These are phyloP conservation scores for Ameiurus melas DNA, from an alignment of 2,113 vertebrate species.

Conservation along the genomic window DNA sequence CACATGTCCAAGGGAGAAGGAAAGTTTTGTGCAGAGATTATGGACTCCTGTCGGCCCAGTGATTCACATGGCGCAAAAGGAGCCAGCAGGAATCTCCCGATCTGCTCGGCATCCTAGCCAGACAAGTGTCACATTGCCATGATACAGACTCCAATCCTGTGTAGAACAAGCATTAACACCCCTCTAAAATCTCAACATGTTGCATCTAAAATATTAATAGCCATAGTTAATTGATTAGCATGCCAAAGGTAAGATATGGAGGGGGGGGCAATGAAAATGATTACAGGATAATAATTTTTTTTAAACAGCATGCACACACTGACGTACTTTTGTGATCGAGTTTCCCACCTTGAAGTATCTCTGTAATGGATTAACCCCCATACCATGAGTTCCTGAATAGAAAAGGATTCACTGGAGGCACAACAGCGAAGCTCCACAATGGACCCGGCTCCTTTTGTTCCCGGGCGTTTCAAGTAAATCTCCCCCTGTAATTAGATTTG, in stretches of 20 bases:
- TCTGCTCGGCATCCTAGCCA: constrained; percentile 66
- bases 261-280: constrained; percentile 7
- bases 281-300: constrained; percentile 48
- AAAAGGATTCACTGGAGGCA: constrained; percentile 67
- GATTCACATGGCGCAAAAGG: constrained; percentile 75
- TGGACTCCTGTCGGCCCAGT: constrained; percentile 72
- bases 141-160: constrained; percentile 49
- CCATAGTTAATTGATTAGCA: constrained; percentile 49
- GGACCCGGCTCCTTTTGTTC: constrained; percentile 66
- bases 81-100: constrained; percentile 75
- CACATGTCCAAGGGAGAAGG: constrained; percentile 65
- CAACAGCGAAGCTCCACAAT: constrained; percentile 64
- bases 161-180: constrained; percentile 65
- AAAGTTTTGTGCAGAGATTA: constrained; percentile 71
- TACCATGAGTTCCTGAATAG: constrained; percentile 63
- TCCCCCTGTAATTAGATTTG: constrained; percentile 76
- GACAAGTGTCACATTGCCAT: constrained; percentile 53
- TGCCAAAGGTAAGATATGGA: constrained; percentile 50
- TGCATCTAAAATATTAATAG: constrained; percentile 41
- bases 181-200: constrained; percentile 37
- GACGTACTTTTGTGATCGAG: constrained; percentile 50
- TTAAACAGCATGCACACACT: constrained; percentile 18
- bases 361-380: constrained; percentile 69
- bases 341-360: constrained; percentile 65
- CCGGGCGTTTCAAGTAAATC: constrained; percentile 69